Conservation (phyloP, 1,140 invertebrate species). For the Anoplophora glabripennis region DNA sequence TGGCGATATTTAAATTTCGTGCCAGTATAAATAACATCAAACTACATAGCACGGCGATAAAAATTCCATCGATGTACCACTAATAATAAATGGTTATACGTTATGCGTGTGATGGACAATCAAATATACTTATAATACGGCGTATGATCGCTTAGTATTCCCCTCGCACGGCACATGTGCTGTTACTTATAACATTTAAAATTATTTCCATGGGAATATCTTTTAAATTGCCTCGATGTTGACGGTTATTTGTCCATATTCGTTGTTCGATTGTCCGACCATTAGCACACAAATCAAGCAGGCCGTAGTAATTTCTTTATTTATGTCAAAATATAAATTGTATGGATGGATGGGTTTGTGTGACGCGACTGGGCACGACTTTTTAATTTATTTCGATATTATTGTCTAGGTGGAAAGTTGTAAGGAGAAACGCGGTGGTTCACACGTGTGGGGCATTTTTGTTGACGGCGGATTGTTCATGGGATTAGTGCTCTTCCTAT, state of each 20-base stretch:
- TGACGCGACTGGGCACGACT: too few species aligned
- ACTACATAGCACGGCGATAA: constrained; percentile 1
- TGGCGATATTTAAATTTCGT: too few species aligned
- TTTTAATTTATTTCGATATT: too few species aligned
- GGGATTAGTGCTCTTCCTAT: too few species aligned
- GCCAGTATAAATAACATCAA: too few species aligned
- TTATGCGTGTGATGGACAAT: constrained; percentile 24
- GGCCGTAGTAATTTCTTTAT: too few species aligned
- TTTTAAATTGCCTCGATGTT: constrained; percentile 16
- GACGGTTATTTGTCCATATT: constrained; percentile 5
- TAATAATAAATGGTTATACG: constrained; percentile 18
- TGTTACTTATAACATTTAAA: constrained; percentile 31
- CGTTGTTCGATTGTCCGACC: constrained; percentile 7
- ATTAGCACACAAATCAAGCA: not conserved
- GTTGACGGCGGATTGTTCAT: too few species aligned
- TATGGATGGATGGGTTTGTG: too few species aligned
- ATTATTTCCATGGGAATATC: constrained; percentile 26
- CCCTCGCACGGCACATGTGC: constrained; percentile 16
- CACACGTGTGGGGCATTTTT: too few species aligned
- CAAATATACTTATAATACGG: constrained; percentile 18
- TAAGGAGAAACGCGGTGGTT: too few species aligned
- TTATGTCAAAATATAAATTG: too few species aligned
- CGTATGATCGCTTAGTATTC: constrained; percentile 25
- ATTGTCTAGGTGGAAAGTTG: too few species aligned
- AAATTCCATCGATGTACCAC: constrained; percentile 5